Evolutionary conservation across 2,888 invertebrate species (phyloP).

Genomic region (Rhagonycha fulva): DNA sequence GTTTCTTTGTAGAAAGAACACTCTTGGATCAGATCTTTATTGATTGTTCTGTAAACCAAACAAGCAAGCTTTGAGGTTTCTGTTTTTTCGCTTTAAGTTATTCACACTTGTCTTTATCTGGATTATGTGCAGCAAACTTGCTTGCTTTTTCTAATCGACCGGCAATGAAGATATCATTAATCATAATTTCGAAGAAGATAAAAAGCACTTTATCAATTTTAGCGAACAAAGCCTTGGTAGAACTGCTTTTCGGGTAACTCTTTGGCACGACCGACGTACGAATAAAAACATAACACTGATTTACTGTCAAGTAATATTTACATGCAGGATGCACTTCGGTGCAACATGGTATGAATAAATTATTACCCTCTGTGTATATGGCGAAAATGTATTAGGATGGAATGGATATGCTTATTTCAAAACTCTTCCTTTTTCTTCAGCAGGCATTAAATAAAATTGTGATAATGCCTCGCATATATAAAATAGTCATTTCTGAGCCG

Average conservation of each 20-base stretch:
- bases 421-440: not conserved
- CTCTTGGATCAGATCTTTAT: constrained; percentile 30
- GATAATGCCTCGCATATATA: not conserved
- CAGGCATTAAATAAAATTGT: not conserved
- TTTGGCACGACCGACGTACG: constrained; percentile 25
- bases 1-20: constrained; percentile 32
- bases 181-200: constrained; percentile 42
- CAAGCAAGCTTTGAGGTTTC: constrained; percentile 13
- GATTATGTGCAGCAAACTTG: not conserved
- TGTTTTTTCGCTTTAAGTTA: constrained; percentile 13
- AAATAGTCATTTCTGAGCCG: not conserved
- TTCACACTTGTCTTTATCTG: constrained; percentile 19
- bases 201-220: constrained; percentile 49
- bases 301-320: constrained; percentile 37
- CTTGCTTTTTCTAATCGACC: constrained; percentile 4
- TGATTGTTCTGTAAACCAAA: constrained; percentile 24
- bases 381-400: constrained; percentile 23
- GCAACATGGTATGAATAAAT: constrained; percentile 37
- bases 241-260: constrained; percentile 26
- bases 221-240: constrained; percentile 36
- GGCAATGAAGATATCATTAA: constrained; percentile 28
- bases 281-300: constrained; percentile 35
- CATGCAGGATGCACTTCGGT: constrained; percentile 31
- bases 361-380: constrained; percentile 26
- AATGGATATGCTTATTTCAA: constrained; percentile 5